phyloP scores from a whole-genome alignment of 2,797 vertebrate species.

The Lepilemur ruficaudatus region DNA sequence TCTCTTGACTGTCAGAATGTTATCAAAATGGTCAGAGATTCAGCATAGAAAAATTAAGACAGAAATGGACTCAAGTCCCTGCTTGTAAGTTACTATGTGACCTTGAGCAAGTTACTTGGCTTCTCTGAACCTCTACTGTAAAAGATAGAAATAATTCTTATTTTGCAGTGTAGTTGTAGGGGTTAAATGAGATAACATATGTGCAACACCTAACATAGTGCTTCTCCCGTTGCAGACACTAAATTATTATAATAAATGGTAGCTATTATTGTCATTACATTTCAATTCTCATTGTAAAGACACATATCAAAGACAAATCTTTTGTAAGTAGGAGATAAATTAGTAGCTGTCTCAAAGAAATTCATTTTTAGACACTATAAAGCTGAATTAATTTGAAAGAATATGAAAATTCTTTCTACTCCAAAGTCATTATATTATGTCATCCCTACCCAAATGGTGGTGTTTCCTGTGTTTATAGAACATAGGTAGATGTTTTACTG shows the following conservation, averaged over 20 bases:
- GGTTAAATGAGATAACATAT: slow-evolving; percentile 40
- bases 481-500: slow-evolving; percentile 1
- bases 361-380: slow-evolving; percentile 55
- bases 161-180: neutral
- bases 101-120: neutral
- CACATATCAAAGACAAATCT: slow-evolving; percentile 67
- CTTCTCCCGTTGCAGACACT: slow-evolving; percentile 30
- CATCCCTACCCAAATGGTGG: neutral
- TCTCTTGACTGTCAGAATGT: neutral
- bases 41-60: slow-evolving; percentile 16
- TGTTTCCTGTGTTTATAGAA: slow-evolving; percentile 48
- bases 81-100: slow-evolving; percentile 14
- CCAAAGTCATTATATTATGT: slow-evolving; percentile 25
- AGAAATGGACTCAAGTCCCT: slow-evolving; percentile 17
- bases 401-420: slow-evolving; percentile 48
- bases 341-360: slow-evolving; percentile 62
- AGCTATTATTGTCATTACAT: slow-evolving; percentile 65
- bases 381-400: slow-evolving; percentile 54
- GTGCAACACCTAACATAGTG: neutral
- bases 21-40: slow-evolving; percentile 37
- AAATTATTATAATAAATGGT: slow-evolving; percentile 66
- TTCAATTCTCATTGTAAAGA: slow-evolving; percentile 66
- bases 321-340: slow-evolving; percentile 66
- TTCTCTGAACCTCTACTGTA: neutral
- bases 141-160: slow-evolving; percentile 32